Evolutionary conservation across 2,888 invertebrate genomes (phyloP), one percentile per base, ranked within the genome.

Genomic region (Meandrusa payeni): DNA sequence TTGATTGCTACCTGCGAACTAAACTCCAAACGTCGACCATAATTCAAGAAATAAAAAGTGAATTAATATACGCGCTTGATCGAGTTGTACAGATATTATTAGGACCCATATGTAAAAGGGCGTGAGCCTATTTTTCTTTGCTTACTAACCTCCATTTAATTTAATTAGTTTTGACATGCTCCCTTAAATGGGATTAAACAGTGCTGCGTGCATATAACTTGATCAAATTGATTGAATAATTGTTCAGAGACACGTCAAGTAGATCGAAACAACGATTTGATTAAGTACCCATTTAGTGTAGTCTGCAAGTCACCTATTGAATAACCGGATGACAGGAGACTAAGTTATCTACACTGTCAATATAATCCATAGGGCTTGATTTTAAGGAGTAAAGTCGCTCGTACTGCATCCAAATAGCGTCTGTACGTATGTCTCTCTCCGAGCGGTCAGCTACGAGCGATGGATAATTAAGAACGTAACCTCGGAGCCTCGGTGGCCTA

Each of bases 401-500:
- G 24, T 5, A 1, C 5, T 6, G 29, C 6, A 6, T 6, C 5
- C 6, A 28, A 12, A 26, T 10, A 47, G 51, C 57, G 54, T 57
- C 48, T 52, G 52, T 50, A 55, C 48, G 51, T 47, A 31, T 23
- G 55, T 59, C 62, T 59, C 58, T 60, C 75, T 72, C 69, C 63
- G 59, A 76, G 79, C 70, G 85, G 85, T 81, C 82, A 81, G 76
- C 76, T 75, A 72, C 73, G 61, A 71, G 74, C 69, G 80, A 79
- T 76, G 72, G 77, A 76, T 82, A 83, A 86, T 86, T 86, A 85
- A 80, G 83, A 75, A 79, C 70, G 67, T 70, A 71, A 79, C 82
- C 82, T 76, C 80, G 72, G 64, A 60, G 64, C 59, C 60, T 66
- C 55, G 61, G 61, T 72, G 63, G 75, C 57, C 61, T 73, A 65